phyloP scores from a whole-genome alignment of 2,888 invertebrate genomes.

The Protula sp. region DNA sequence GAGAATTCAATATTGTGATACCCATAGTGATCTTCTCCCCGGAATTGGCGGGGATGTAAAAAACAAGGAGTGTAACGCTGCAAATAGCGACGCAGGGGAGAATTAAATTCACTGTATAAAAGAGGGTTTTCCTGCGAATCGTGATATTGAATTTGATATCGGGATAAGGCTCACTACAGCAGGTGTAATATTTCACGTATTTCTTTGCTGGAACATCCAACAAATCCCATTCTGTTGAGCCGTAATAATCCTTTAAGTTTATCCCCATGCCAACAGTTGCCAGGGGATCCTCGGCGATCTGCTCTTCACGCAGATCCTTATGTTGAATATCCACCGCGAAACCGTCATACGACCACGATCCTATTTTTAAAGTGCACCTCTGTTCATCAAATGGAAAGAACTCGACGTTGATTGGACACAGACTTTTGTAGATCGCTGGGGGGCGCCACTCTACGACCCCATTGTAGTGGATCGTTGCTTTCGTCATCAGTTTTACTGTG shows the following conservation, averaged over 20 bases:
- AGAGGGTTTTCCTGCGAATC: constrained; percentile 63
- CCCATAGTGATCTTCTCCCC: constrained; percentile 97
- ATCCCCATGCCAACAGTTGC: constrained; percentile 38
- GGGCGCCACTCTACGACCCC: constrained; percentile 62
- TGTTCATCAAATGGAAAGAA: constrained; percentile 65
- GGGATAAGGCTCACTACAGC: constrained; percentile 53
- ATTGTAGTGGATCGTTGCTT: constrained; percentile 26
- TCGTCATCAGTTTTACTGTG: constrained; percentile 30
- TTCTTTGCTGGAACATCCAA: constrained; percentile 61
- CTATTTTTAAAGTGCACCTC: constrained; percentile 92
- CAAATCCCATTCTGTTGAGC: constrained; percentile 53
- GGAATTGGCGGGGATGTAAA: constrained; percentile 95
- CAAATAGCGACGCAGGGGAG: constrained; percentile 96
- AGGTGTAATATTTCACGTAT: constrained; percentile 59
- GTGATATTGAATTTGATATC: constrained; percentile 55
- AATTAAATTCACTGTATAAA: constrained; percentile 95
- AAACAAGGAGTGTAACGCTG: constrained; percentile 90
- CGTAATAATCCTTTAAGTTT: constrained; percentile 52
- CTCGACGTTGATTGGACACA: constrained; percentile 57
- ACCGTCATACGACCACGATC: constrained; percentile 66
- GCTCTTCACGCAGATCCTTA: constrained; percentile 14
- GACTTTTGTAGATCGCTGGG: constrained; percentile 94
- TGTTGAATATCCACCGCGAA: constrained; percentile 32
- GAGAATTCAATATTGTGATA: constrained; percentile 92
- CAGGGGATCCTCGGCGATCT: constrained; percentile 9